These are phyloP conservation scores for Protosalanx chinensis DNA, from an alignment of 2,797 vertebrate species.

Conservation along the genomic window DNA sequence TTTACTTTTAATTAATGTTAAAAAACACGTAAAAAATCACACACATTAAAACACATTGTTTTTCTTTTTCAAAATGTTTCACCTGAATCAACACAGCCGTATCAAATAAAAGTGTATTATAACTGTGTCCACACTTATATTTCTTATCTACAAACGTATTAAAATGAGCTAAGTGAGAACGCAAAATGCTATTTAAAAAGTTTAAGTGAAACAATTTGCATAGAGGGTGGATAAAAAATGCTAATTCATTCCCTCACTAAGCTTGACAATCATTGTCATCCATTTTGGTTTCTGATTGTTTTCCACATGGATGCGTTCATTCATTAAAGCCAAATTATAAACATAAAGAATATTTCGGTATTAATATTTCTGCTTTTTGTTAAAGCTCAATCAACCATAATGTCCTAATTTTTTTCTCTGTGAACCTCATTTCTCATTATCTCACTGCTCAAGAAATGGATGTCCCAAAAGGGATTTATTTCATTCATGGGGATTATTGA, in stretches of 20 bases:
- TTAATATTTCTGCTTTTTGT: constrained; percentile 86
- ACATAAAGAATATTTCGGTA: constrained; percentile 85
- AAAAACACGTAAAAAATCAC: constrained; percentile 46
- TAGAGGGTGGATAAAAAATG: constrained; percentile 75
- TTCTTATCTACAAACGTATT: constrained; percentile 73
- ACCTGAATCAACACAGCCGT: constrained; percentile 53
- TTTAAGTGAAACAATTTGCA: constrained; percentile 83
- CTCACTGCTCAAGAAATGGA: constrained; percentile 78
- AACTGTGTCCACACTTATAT: constrained; percentile 58
- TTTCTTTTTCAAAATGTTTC: constrained; percentile 57
- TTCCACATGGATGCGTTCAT: constrained; percentile 83
- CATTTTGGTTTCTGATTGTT: constrained; percentile 79
- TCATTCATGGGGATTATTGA: constrained; percentile 87
- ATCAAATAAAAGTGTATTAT: constrained; percentile 55
- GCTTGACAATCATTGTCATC: constrained; percentile 74
- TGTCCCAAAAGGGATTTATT: constrained; percentile 87
- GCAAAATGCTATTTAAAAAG: constrained; percentile 79
- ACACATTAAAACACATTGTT: constrained; percentile 53
- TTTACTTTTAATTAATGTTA: neutral
- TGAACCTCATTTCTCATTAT: constrained; percentile 86
- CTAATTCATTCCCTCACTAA: constrained; percentile 78
- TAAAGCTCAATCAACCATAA: constrained; percentile 84
- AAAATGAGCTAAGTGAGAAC: constrained; percentile 71
- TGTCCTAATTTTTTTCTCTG: constrained; percentile 84
- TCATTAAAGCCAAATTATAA: constrained; percentile 86